Percentiles rank a stretch among this genome's conserved stretches.
Conservation (phyloP, 2,888 invertebrate species). For the Trisateles emortualis region DNA sequence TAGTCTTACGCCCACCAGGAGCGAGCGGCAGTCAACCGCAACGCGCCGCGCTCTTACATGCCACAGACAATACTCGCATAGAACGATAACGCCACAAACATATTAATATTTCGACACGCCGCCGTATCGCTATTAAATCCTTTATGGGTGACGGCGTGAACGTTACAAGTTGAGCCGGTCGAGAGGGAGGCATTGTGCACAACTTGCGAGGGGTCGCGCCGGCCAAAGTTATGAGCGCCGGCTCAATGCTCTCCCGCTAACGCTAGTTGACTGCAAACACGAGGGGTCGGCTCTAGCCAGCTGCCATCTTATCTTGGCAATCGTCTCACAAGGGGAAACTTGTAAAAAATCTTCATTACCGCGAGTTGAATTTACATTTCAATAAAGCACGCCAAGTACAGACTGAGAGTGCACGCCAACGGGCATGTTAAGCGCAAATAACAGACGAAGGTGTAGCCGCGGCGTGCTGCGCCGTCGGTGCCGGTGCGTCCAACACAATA, state of each 20-base stretch:
- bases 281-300: constrained; percentile 67
- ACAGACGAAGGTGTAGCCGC: constrained; percentile 44
- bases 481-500: constrained; percentile 64
- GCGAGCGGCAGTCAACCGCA: constrained; percentile 23
- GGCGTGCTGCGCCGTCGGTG: constrained; percentile 37
- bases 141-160: constrained; percentile 67
- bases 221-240: constrained; percentile 57
- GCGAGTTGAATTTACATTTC: constrained; percentile 64
- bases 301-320: constrained; percentile 75
- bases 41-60: constrained; percentile 49
- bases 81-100: constrained; percentile 70
- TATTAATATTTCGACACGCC: constrained; percentile 82
- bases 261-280: constrained; percentile 66
- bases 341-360: constrained; percentile 55
- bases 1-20: constrained; percentile 70
- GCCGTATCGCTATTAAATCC: constrained; percentile 78
- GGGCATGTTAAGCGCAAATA: constrained; percentile 60
- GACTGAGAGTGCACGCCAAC: constrained; percentile 48
- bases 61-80: constrained; percentile 63
- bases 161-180: constrained; percentile 63
- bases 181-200: constrained; percentile 62
- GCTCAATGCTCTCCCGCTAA: constrained; percentile 61
- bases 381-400: constrained; percentile 57
- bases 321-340: constrained; percentile 52
- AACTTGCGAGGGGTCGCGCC: constrained; percentile 57